A percentile compares a stretch with the other conserved stretches of the same genome.
Conservation (phyloP, 2,797 vertebrate genomes). For the Pristis pectinata region DNA sequence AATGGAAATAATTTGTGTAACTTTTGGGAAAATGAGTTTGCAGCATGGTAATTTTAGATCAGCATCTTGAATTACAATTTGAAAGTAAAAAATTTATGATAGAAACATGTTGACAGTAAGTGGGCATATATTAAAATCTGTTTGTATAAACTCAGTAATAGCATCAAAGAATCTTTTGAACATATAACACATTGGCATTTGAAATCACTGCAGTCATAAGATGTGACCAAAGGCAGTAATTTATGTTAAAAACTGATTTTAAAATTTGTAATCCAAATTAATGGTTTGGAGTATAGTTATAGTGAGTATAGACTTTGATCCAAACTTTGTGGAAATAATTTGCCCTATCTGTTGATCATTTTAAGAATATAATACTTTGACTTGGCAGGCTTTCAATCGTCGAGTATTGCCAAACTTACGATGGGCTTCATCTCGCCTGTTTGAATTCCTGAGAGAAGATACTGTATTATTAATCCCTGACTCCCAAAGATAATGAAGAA, state of each 20-base stretch:
- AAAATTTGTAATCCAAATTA: neutral
- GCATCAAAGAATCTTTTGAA: neutral
- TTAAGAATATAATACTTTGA: neutral
- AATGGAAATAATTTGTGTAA: neutral
- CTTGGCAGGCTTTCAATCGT: neutral
- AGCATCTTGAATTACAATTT: neutral
- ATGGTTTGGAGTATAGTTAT: neutral
- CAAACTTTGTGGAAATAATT: neutral
- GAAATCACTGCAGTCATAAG: neutral
- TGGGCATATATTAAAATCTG: neutral
- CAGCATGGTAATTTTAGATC: neutral
- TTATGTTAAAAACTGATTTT: neutral
- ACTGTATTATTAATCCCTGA: neutral
- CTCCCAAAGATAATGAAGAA: neutral
- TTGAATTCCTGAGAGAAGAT: neutral
- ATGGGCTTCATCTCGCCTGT: neutral
- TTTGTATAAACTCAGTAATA: neutral
- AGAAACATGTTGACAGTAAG: neutral
- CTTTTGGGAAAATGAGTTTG: neutral
- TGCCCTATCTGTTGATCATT: too few relatives aligned
- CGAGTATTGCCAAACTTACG: neutral
- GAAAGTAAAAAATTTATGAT: neutral
- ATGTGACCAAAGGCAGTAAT: neutral
- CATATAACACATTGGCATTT: neutral
- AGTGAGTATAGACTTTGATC: too few relatives aligned